Base-by-base conservation (phyloP, 2,888 invertebrate species). In the Xylophagus ater region DNA sequence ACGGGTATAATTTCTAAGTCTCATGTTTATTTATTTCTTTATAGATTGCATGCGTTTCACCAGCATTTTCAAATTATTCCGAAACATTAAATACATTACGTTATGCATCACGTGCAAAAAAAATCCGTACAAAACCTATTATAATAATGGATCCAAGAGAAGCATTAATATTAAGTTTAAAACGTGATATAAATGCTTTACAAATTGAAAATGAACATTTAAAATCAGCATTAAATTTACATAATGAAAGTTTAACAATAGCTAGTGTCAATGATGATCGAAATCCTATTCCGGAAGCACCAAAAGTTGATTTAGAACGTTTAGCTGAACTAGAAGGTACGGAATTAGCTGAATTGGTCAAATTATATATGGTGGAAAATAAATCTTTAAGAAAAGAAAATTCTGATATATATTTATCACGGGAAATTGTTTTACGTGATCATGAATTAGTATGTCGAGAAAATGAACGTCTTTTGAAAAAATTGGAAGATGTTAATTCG, bases 141-240 rank as follows among this genome's bases (percentile, higher is more conserved):
- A 81, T 94, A 18, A 82, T 90, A 62, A 92, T 94, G 89, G 93
- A 94, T 59, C 90, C 93, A 0, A 70, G 92, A 46, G 94, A 94
- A 59, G 87, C 90, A 4, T 67, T 93, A 10, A 93, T 94, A 45
- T 59, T 93, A 28, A 88, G 84, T 51, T 61, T 94, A 45, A 90
- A 90, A 62, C 70, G 88, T 28, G 92, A 93, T 66, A 81, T 93
- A 7, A 79, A 78, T 41, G 79, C 82, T 0, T 67, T 94, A 12
- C 78, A 88, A 52, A 78, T 78, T 43, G 93, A 94, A 66, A 94
- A 94, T 59, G 81, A 86, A 46, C 89, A 90, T 53, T 66, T 94
- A 4, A 71, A 86, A 48, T 73, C 83, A 7, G 82, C 82, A 0
- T 60, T 86, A 3, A 75, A 81, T 53, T 68, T 81, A 8, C 76